These are phyloP conservation scores for Ommatoiulus sabulosus DNA, from an alignment of 2,888 invertebrate species.

Conservation along the genomic window DNA sequence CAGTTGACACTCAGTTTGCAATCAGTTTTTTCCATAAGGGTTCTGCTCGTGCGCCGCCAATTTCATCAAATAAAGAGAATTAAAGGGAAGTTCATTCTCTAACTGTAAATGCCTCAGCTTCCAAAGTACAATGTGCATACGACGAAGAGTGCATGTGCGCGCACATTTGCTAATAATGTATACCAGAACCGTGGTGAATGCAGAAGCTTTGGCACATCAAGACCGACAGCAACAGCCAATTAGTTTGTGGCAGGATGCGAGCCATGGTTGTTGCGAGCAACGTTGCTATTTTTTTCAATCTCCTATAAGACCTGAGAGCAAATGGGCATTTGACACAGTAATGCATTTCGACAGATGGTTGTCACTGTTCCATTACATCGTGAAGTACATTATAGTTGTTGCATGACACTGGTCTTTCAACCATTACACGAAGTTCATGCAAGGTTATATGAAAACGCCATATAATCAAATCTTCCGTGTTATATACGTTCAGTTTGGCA, in stretches of 20 bases:
- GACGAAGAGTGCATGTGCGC: neutral
- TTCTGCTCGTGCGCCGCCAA: too few relatives aligned
- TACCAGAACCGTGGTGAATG: neutral
- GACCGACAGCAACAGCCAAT: neutral
- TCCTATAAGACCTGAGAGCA: neutral
- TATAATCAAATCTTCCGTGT: conserved; percentile 41
- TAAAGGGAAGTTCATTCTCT: neutral
- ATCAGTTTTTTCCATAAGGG: too few relatives aligned
- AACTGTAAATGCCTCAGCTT: neutral
- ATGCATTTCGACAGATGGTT: conserved; percentile 48
- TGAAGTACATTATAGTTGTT: conserved; percentile 38
- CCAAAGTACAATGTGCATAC: neutral
- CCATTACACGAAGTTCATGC: conserved; percentile 45
- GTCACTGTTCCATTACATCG: conserved; percentile 45
- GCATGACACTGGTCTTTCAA: conserved; percentile 44
- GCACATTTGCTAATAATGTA: neutral
- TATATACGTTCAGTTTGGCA: conserved; percentile 11
- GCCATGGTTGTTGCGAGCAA: conserved; percentile 13
- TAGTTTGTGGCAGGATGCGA: neutral
- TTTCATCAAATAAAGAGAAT: too few relatives aligned
- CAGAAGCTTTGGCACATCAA: neutral
- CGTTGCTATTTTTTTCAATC: neutral
- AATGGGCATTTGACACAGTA: conserved; percentile 45
- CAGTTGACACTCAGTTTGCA: too few relatives aligned
- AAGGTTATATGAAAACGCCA: conserved; percentile 21